Conservation (phyloP, 2,797 vertebrate genomes). For the Ceyx erithaca region DNA sequence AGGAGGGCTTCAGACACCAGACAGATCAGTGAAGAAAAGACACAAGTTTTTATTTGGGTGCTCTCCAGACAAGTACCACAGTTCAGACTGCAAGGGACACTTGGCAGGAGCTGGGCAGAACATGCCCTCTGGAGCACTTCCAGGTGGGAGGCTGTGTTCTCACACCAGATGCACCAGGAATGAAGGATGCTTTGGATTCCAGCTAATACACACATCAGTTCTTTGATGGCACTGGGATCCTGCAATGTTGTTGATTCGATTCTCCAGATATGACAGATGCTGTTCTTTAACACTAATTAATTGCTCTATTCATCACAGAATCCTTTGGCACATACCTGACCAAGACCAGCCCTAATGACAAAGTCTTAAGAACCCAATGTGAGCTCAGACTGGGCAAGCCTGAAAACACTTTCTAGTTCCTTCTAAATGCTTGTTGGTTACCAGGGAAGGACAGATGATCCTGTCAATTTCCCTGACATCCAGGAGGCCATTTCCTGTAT, state of each 20-base stretch:
- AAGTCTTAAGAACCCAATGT: no score
- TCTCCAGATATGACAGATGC: neutral
- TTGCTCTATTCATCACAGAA: neutral
- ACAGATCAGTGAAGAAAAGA: neutral
- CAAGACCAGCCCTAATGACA: neutral
- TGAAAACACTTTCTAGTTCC: neutral
- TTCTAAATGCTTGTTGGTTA: rapidly evolving
- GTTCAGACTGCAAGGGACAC: rapidly evolving
- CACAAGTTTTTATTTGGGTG: neutral
- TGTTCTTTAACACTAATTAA: neutral
- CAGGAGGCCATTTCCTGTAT: neutral
- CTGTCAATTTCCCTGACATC: neutral
- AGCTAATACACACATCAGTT: rapidly evolving
- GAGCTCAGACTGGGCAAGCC: neutral
- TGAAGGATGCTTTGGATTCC: neutral
- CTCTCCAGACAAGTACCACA: rapidly evolving
- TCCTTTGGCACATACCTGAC: neutral
- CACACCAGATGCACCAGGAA: neutral
- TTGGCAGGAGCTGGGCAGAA: rapidly evolving
- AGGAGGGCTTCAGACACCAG: neutral
- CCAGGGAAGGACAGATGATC: rapidly evolving
- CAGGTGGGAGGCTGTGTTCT: neutral
- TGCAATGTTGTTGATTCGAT: neutral
- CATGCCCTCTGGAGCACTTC: neutral
- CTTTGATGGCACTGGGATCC: rapidly evolving